Percentiles rank a stretch among this genome's conserved stretches.
Conservation (phyloP, 92 coral and sea anemone genomes). For the Zoanthus gigantus region DNA sequence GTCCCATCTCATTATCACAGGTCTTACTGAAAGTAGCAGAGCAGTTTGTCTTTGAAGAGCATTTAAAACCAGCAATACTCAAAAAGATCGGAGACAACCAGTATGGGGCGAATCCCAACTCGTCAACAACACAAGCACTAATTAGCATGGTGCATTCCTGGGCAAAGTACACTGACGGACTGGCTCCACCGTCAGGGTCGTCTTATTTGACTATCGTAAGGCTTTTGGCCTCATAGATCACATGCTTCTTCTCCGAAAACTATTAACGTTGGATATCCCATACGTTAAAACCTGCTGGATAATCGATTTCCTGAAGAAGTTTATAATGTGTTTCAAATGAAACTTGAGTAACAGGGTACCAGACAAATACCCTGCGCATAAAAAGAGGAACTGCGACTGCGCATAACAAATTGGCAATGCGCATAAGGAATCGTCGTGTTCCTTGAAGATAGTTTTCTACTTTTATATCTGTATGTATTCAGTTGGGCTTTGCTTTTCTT, state of each 20-base stretch:
- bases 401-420: no score
- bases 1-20: slow-evolving; percentile 11
- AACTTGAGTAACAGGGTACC: no score
- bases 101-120: slow-evolving; percentile 22
- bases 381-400: no score
- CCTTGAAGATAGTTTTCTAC: no score
- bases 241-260: neutral
- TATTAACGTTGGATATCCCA: no score
- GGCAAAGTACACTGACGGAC: slow-evolving; percentile 24
- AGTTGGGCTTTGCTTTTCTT: no score
- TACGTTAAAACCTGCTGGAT: no score
- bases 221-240: slow-evolving; percentile 20
- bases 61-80: slow-evolving; percentile 14
- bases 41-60: slow-evolving; percentile 11
- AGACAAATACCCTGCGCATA: no score
- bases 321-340: no score
- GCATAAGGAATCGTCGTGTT: no score
- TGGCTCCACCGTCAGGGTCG: slow-evolving; percentile 25
- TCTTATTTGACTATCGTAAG: slow-evolving; percentile 9
- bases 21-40: slow-evolving; percentile 19
- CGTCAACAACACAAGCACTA: slow-evolving; percentile 29
- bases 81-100: slow-evolving; percentile 14
- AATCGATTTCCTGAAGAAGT: no score
- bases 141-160: slow-evolving; percentile 32
- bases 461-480: no score